Conservation (phyloP, 2,797 vertebrate species). For the Etheostoma perlongum region DNA sequence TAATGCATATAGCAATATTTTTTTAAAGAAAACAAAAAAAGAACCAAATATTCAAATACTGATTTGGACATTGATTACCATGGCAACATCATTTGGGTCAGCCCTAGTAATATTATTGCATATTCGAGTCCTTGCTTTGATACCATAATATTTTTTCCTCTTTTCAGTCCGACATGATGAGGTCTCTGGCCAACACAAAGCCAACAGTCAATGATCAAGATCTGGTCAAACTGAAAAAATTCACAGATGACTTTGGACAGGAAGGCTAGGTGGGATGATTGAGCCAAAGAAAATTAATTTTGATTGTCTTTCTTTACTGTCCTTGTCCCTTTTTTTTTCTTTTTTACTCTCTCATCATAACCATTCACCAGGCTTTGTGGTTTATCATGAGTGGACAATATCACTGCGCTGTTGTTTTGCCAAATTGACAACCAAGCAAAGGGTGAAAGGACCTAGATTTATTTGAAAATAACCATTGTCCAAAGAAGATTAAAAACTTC, state of each 20-base stretch:
- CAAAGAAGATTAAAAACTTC: conserved; percentile 56
- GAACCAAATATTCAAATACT: too few relatives aligned
- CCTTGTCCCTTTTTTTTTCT: conserved; percentile 51
- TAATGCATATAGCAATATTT: too few relatives aligned
- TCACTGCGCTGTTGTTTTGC: conserved; percentile 32
- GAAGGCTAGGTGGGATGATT: conserved; percentile 89
- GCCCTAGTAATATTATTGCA: background rate
- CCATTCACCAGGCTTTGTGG: conserved; percentile 42
- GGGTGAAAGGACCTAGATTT: conserved; percentile 47
- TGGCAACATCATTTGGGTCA: too few relatives aligned
- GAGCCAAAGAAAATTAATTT: conserved; percentile 76
- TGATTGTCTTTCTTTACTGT: conserved; percentile 70
- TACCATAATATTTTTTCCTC: conserved; percentile 8
- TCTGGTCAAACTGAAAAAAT: conserved; percentile 95
- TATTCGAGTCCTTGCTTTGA: background rate
- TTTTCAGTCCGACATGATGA: conserved; percentile 92
- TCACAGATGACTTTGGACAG: conserved; percentile 99
- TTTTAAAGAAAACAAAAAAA: too few relatives aligned
- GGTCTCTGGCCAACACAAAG: conserved; percentile 90
- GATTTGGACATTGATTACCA: too few relatives aligned
- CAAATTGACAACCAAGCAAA: conserved; percentile 58
- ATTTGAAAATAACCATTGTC: conserved; percentile 51
- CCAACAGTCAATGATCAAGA: conserved; percentile 98
- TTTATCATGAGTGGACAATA: conserved; percentile 43
- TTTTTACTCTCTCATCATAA: conserved; percentile 37